These are phyloP conservation scores for Hemitrygon akajei DNA, from an alignment of 2,797 vertebrate species.

Conservation along the genomic window DNA sequence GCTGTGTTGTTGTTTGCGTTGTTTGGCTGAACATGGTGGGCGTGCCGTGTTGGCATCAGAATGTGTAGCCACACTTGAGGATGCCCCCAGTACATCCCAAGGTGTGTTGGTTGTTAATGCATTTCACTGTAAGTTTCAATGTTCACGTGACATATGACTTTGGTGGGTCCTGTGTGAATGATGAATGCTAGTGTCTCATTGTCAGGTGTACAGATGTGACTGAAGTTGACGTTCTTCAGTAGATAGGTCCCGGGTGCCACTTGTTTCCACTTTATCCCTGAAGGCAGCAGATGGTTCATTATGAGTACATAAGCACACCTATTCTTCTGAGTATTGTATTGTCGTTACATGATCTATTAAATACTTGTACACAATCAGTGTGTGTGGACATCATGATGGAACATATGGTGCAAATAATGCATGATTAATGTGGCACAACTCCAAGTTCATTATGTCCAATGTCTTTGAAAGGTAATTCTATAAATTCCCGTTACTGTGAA, in stretches of 20 bases:
- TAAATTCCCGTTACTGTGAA: neutral
- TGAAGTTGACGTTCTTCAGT: neutral
- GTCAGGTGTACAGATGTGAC: neutral
- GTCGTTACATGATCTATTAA: slow-evolving; percentile 30
- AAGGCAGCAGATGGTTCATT: slow-evolving; percentile 13
- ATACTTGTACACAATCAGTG: slow-evolving; percentile 29
- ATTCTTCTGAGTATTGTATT: slow-evolving; percentile 13
- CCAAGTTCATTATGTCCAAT: neutral
- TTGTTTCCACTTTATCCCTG: neutral
- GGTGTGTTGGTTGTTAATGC: no score
- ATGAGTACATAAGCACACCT: slow-evolving; percentile 28
- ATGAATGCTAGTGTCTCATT: neutral
- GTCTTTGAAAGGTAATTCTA: neutral
- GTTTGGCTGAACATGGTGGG: no score
- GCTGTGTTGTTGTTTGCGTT: no score
- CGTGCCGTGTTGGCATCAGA: no score
- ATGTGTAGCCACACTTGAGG: no score
- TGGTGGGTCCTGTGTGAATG: neutral
- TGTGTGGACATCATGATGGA: slow-evolving; percentile 3
- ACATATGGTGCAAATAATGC: slow-evolving; percentile 24
- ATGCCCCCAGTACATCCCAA: no score
- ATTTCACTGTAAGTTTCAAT: no score
- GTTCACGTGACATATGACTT: no score
- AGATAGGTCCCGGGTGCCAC: neutral
- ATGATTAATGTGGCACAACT: slow-evolving; percentile 25